Evolutionary conservation across 1,140 invertebrate species (phyloP), one percentile per base, ranked within the genome.

Genomic region (Apocrypta bakeri): DNA sequence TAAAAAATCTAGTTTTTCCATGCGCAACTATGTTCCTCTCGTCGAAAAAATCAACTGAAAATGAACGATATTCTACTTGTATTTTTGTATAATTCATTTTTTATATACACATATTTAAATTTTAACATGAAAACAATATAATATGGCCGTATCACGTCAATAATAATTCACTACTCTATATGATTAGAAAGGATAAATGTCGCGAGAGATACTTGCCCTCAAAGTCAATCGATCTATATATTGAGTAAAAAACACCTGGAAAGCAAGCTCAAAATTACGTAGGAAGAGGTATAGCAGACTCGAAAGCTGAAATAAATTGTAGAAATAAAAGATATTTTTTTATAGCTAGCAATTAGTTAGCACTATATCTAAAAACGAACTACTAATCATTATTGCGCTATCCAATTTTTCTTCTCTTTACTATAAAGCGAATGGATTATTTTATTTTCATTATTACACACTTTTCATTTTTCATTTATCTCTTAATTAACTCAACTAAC

Each of bases 191-290:
- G 33, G 6, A 48, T 27, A 27, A 79, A 71, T 21, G 31, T 69
- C 37, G 66, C 72, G 68, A 56, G n/a, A 72, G 61, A 37, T 37
- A 37, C 33, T 63, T n/a, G n/a, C 31, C 78, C 78, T 72, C 72
- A 80, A 61, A 80, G 78, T 80, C 78, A 80, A 80, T 80, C 68
- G 66, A 79, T 71, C 40, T 71, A 48, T 66, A 81, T 73, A 81
- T 33, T 37, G 48, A 25, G 56, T 9, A 77, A 82, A 61, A 29
- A 71, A 40, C 37, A 66, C 6, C 8, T 27, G 25, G 7, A 66
- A 27, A 11, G 27, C 11, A 27, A 66, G 25, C 25, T 27, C 25
- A 64, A n/a, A n/a, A n/a, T 12, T 27, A 66, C 9, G 61, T 68
- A 56, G 31, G 27, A 21, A 37, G 25, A 69, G 4, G 42, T 21